A percentile compares a stretch with the other conserved stretches of the same genome.
These are phyloP conservation scores for Clusia tigrina DNA, from an alignment of 2,888 invertebrate species.

Conservation along the genomic window DNA sequence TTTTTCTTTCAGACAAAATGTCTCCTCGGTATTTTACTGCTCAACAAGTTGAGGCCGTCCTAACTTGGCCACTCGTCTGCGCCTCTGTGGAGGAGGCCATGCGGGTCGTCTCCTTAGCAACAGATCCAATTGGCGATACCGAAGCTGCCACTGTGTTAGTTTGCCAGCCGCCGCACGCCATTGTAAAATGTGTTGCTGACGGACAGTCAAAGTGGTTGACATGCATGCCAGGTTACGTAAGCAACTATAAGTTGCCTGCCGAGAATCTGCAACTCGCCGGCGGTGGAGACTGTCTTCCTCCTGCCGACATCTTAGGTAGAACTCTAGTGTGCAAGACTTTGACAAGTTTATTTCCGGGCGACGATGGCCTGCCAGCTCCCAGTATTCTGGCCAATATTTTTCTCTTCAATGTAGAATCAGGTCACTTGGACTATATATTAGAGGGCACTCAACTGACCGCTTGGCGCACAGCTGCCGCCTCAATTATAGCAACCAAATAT, in stretches of 20 bases:
- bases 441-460: slow-evolving; percentile 68
- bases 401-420: slow-evolving; percentile 64
- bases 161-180: slow-evolving; percentile 60
- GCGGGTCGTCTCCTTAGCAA: slow-evolving; percentile 49
- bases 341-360: slow-evolving; percentile 64
- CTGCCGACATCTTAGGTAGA: too few species aligned
- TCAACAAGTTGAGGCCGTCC: slow-evolving; percentile 54
- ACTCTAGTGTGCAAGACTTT: too few species aligned
- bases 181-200: slow-evolving; percentile 41
- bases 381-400: slow-evolving; percentile 65
- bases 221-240: slow-evolving; percentile 66
- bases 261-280: too few species aligned
- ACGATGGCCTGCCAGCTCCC: slow-evolving; percentile 60
- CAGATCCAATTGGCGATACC: slow-evolving; percentile 23
- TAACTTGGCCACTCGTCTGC: slow-evolving; percentile 62
- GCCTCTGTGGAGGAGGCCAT: slow-evolving; percentile 63
- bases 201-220: slow-evolving; percentile 59
- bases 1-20: too few species aligned
- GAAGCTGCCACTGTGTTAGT: slow-evolving; percentile 35
- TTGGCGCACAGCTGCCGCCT: slow-evolving; percentile 70
- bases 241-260: too few species aligned
- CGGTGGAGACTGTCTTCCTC: too few species aligned
- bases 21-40: slow-evolving; percentile 55
- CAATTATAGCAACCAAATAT: slow-evolving; percentile 68
- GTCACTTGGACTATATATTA: slow-evolving; percentile 64